Evolutionary conservation across 1,140 invertebrate genomes (phyloP), one percentile per base, ranked within the genome.

Genomic region (Aplysia californica): DNA sequence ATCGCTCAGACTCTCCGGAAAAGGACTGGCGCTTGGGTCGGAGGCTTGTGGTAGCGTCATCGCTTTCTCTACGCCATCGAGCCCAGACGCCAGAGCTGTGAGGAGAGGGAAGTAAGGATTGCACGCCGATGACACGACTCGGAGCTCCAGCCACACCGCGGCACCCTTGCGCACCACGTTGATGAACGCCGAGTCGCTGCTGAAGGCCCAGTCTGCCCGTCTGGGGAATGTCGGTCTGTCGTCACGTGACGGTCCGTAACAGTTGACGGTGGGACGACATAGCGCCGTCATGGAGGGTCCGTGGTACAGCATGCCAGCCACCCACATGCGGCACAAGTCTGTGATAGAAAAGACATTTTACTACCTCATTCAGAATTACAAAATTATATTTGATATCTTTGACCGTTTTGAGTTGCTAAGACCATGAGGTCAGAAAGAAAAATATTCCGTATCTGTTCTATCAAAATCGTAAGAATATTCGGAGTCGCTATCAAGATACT

Each of bases 1-100:
- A n/a, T 75, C 77, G n/a, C 65, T 23, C 59, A 82, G 74, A 0
- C 66, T 73, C 31, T 61, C 50, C 0, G 83, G 82, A 29, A 85
- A 36, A 36, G 38, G 38, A 23, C 6, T 6, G 20, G 66, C 38
- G 15, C 10, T 29, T 2, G 66, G 39, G 31, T 29, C 31, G 2
- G 50, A 55, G 1, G 59, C 39, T 1, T 38, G 20, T 26, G 69
- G 76, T 29, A 61, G 68, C 2, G 26, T 36, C 61, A 78, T 41
- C n/a, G 67, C 36, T 41, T 66, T 73, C 23, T 73, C 70, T 36
- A 78, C 41, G 4, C 76, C 76, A 65, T 78, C 76, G 61, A 78
- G 33, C 1, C 76, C 76, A 18, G 76, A 41, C 6, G 76, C 76
- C 10, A 78, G 38, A 31, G 76, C 68, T 20, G 76, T 44, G 21